Base-by-base conservation (phyloP, 1,140 invertebrate species). In the Bombus picipes region DNA sequence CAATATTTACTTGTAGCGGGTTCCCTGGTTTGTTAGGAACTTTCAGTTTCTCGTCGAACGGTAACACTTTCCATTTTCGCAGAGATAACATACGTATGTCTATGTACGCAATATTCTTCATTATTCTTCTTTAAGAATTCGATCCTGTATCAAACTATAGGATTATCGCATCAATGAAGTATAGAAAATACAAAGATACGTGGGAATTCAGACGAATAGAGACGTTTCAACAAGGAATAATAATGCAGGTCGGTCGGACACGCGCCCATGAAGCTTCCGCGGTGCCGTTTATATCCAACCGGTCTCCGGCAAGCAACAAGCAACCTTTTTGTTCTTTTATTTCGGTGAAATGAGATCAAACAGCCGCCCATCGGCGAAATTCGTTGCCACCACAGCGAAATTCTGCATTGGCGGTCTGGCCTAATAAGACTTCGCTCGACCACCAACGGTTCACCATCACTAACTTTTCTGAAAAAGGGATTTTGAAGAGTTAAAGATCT, bases 141-240 rank as follows among this genome's bases (percentile, higher is more conserved):
- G 59, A 62, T 62, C 15, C n/a, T 68, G 32, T 1, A 13, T 10
- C 15, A 34, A 68, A 9, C 8, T 6, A 68, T 8, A 8, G 6
- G 66, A 22, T 68, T 37, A 18, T 68, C 34, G 18, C 34, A 37
- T 22, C 66, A 22, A 1, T 10, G 9, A 8, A 32, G 22, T 13
- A 53, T 72, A 68, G 75, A 47, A 84, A 87, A 87, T 66, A 78
- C 59, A 68, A 85, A 90, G 62, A 73, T 71, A 74, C 72, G 13
- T 8, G 59, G 8, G 84, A 85, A 91, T 90, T 85, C 57, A 74
- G 83, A 80, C 86, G 72, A 87, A 93, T 92, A 91, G 91, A 93
- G 92, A 92, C 87, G 90, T 93, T 92, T 88, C 90, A 90, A 83
- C 81, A 85, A 88, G 89, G 86, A 93, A 86, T 93, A 92, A 93